phyloP scores from a whole-genome alignment of 2,113 vertebrate genomes.

The Proterorhinus semilunaris region DNA sequence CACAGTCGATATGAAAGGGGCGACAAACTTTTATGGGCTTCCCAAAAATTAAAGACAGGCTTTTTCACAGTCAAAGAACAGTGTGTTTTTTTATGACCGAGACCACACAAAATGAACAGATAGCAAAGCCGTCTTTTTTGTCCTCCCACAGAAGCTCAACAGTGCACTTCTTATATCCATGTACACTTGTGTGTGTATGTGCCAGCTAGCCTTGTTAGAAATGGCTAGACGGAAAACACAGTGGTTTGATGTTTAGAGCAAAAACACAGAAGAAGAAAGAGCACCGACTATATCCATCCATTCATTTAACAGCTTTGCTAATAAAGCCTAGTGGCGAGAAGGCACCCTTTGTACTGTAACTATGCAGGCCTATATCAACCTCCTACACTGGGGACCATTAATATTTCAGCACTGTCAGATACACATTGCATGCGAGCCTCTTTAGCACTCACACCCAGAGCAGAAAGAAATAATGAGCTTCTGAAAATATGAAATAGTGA shows the following conservation, averaged over 20 bases:
- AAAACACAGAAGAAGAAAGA: constrained; percentile 53
- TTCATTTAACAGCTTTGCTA: constrained; percentile 70
- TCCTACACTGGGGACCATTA: constrained; percentile 76
- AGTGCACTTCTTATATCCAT: constrained; percentile 7
- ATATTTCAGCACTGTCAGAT: constrained; percentile 77
- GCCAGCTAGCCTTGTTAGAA: constrained; percentile 31
- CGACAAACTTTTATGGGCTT: constrained; percentile 92
- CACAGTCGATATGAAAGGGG: constrained; percentile 77
- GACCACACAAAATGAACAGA: constrained; percentile 97
- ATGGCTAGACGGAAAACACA: constrained; percentile 36
- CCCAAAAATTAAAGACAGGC: constrained; percentile 93
- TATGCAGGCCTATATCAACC: constrained; percentile 71
- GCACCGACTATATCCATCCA: constrained; percentile 54
- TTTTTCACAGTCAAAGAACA: constrained; percentile 88
- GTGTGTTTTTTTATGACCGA: constrained; percentile 85
- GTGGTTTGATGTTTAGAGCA: constrained; percentile 50
- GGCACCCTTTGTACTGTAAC: constrained; percentile 76
- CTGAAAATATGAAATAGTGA: constrained; percentile 70
- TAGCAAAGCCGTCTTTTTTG: constrained; percentile 76
- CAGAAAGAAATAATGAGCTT: constrained; percentile 78
- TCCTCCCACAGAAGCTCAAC: constrained; percentile 66
- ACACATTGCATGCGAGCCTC: constrained; percentile 69
- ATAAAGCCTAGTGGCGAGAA: constrained; percentile 74
- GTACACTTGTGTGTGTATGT: neutral
- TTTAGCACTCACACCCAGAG: constrained; percentile 71